Conservation (phyloP, 2,113 vertebrate genomes). For the Heteronetta atricapilla region DNA sequence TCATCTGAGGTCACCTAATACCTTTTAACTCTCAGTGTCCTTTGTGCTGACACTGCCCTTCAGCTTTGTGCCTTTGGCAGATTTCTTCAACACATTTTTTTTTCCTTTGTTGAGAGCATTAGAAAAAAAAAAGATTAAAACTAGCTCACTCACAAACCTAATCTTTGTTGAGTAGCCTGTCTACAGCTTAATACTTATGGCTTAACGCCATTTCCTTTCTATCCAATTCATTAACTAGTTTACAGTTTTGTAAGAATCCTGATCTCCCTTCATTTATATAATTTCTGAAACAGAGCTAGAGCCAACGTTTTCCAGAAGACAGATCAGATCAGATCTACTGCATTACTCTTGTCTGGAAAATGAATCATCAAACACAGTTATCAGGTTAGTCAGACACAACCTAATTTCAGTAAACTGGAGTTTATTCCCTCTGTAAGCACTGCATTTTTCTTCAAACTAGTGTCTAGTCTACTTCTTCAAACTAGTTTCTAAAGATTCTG, state of each 20-base stretch:
- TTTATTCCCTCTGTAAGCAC: not conserved
- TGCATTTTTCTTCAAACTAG: not conserved
- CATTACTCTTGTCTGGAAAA: not conserved
- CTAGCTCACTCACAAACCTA: conserved; percentile 6
- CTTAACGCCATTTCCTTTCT: conserved; percentile 49
- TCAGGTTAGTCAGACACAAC: not conserved
- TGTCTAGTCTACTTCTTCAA: not conserved
- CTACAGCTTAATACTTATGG: conserved; percentile 33
- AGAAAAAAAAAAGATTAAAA: conserved; percentile 31
- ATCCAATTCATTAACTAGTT: conserved; percentile 34
- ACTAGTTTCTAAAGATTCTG: not conserved
- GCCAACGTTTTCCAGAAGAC: not conserved
- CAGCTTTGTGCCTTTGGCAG: not conserved
- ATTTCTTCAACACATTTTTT: not conserved
- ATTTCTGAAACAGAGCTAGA: conserved; percentile 15
- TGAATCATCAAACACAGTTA: not conserved
- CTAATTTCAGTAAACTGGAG: not conserved
- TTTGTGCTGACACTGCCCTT: not conserved
- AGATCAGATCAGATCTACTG: not conserved
- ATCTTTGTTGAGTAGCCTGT: conserved; percentile 35
- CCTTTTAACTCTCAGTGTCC: not conserved
- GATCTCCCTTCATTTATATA: conserved; percentile 6
- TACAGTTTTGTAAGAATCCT: conserved; percentile 21
- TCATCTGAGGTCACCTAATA: conserved; percentile 1
- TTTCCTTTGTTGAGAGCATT: conserved; percentile 5